Evolutionary conservation across 2,797 vertebrate genomes (phyloP), one percentile per base, ranked within the genome.

Genomic region (Dicrostonyx torquatus): DNA sequence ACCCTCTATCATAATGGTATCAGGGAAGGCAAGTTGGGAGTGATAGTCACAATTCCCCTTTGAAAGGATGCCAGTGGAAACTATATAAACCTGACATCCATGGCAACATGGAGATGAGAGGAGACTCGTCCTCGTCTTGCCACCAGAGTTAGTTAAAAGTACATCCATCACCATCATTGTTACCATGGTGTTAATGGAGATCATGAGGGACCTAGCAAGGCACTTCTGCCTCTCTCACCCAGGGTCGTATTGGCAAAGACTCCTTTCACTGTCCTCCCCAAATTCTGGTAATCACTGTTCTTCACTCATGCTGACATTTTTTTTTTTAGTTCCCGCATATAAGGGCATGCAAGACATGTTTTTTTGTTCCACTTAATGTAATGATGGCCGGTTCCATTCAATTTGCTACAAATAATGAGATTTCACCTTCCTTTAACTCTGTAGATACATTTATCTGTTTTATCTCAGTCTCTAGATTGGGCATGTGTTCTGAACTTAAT

Each of bases 311-410:
- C 6, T 37, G 22, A 76, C 80, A 22, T 84, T 14, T 91, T 58
- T 48, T 73, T 53, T 58, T 48, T 73, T 53, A 77, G 37, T 37
- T 92, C 83, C 60, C 13, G n/a, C n/a, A 55, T 86, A 55, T n/a
- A 50, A 58, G 48, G 66, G 55, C 31, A 70, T 58, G 37, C 26
- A 29, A 37, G 68, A 68, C 29, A 29, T 86, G 31, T 45, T 20
- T 86, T 70, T 92, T 37, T 92, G 64, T 78, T 87, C 34, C 83
- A 92, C 40, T 87, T 79, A 78, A 58, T 26, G 37, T 86, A 92
- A 85, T 85, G 82, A 66, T 3, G 6, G 37, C 48, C 62, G 58
- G 22, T 58, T 87, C 62, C 62, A 87, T 92, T 53, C 72, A 85
- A 31, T 76, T 87, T 77, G 62, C 72, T 87, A 15, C 73, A 78